Percentiles rank a stretch among this genome's conserved stretches.
These are phyloP conservation scores for Pipa parva DNA, from an alignment of 2,113 vertebrate species.

Conservation along the genomic window DNA sequence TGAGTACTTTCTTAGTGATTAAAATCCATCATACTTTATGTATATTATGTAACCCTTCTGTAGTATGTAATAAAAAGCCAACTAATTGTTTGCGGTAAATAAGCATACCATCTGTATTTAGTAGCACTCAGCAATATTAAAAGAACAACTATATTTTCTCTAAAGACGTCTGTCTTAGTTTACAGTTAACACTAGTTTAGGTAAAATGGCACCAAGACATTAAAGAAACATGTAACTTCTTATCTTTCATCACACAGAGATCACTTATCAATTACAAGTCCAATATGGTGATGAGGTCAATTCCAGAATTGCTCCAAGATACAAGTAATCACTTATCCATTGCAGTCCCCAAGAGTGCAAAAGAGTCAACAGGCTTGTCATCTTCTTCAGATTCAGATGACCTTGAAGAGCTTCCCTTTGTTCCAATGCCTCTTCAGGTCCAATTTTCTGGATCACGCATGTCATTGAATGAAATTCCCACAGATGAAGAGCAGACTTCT, in stretches of 20 bases:
- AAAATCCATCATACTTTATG: too few species aligned
- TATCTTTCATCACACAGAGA: slow-evolving; percentile 59
- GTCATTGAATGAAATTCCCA: slow-evolving; percentile 86
- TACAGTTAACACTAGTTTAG: too few species aligned
- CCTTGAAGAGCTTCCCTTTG: slow-evolving; percentile 86
- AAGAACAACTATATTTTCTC: too few species aligned
- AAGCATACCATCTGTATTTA: too few species aligned
- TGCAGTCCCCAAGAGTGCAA: slow-evolving; percentile 79
- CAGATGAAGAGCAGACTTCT: slow-evolving; percentile 65
- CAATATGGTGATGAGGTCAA: slow-evolving; percentile 91
- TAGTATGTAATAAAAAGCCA: too few species aligned
- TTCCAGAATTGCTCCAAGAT: slow-evolving; percentile 86
- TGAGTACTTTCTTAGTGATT: too few species aligned
- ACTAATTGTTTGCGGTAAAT: too few species aligned
- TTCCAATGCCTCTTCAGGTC: slow-evolving; percentile 86
- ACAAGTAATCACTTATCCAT: slow-evolving; percentile 86
- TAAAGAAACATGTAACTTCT: neutral
- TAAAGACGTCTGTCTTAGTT: too few species aligned
- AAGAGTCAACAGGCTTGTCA: slow-evolving; percentile 77
- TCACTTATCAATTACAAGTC: slow-evolving; percentile 96
- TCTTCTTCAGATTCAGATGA: slow-evolving; percentile 94
- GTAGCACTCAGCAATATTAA: too few species aligned
- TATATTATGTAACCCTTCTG: too few species aligned
- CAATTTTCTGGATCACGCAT: slow-evolving; percentile 89
- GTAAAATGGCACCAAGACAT: too few species aligned